Evolutionary conservation across 2,888 invertebrate genomes (phyloP).

Genomic region (Leptinotarsa juncta): DNA sequence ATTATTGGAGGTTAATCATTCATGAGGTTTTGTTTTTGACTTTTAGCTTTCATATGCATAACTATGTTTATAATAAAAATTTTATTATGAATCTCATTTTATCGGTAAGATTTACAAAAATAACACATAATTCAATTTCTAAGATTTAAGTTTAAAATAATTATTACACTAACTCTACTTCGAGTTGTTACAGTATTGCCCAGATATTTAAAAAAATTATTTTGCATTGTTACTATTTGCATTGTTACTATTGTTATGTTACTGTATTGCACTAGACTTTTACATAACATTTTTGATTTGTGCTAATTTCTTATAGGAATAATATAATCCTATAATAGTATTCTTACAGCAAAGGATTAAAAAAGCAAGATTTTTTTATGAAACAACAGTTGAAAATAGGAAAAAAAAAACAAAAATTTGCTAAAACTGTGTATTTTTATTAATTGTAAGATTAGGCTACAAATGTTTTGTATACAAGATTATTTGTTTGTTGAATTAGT

Average conservation of each 20-base stretch:
- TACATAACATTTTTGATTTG: conserved; percentile 1
- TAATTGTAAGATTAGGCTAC: conserved; percentile 6
- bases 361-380: not conserved
- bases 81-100: conserved; percentile 1
- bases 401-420: not conserved
- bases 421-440: not conserved
- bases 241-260: too few species aligned
- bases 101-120: not conserved
- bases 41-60: conserved; percentile 1
- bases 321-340: not conserved
- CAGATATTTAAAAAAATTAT: not conserved
- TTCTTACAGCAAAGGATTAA: not conserved
- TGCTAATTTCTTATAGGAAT: not conserved
- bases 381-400: not conserved
- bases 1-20: not conserved
- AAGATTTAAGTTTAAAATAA: not conserved
- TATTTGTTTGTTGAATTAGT: not conserved
- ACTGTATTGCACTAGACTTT: not conserved
- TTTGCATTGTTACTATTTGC: not conserved
- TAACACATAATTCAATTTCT: not conserved
- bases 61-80: not conserved
- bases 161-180: not conserved
- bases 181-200: not conserved
- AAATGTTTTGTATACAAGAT: not conserved
- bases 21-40: not conserved